Evolutionary conservation across 2,113 vertebrate species (phyloP), one percentile per base, ranked within the genome.

Genomic region (Elephas maximus): DNA sequence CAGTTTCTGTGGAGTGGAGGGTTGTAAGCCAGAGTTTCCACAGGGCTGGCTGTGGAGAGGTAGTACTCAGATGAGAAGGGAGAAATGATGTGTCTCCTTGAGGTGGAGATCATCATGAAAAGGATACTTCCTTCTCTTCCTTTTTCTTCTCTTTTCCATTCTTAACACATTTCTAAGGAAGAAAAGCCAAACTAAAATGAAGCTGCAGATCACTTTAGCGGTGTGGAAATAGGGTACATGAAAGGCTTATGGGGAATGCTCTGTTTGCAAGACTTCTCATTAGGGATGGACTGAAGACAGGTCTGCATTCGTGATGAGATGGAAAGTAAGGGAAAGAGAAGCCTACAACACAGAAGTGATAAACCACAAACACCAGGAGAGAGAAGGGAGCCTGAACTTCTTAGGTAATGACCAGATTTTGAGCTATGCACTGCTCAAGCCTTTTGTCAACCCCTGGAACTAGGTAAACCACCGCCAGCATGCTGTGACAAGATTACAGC

Each of bases 131-230:
- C 23, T 77, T 67, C 24, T 67, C 20, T 57, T 37, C 2, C 37
- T 89, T 83, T 80, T 73, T 23, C 63, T 90, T 96, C 41, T 45
- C 18, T 73, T 88, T 26, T 88, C 44, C 23, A 88, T 76, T 82
- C 33, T 63, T 76, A 88, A 28, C 23, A 53, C 26, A 93, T 62
- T 45, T 80, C 62, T 79, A 90, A 67, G 9, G 48, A 82, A 86
- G 30, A 17, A 87, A 63, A 51, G 28, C 45, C 6, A 62, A 48
- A 69, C 60, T 57, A 60, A 89, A 93, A 67, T 10, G 28, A 44
- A 21, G 1, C 17, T 37, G 8, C 30, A 91, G 30, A 44, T 63
- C 17, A 26, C 51, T 63, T 88, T 80, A 28, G 28, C 45, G 18
- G 33, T 73, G 20, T 51, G 69, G 30, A 87, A 17, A 65, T 28